Conservation (phyloP, 2,797 vertebrate species). For the Otolemur crassicaudatus region DNA sequence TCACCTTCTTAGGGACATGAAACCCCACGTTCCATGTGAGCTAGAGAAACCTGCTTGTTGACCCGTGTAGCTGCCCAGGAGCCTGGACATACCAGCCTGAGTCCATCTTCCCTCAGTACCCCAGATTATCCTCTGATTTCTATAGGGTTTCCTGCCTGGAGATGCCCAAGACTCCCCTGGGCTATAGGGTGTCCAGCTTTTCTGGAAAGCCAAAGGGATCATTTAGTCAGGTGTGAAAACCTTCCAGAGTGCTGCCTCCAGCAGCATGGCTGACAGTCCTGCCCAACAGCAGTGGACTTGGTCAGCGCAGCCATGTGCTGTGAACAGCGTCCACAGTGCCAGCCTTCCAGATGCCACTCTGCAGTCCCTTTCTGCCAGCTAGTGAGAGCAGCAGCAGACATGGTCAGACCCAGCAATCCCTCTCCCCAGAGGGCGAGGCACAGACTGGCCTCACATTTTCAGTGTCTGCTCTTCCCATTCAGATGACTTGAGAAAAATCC, state of each 20-base stretch:
- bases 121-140: rapidly evolving
- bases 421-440: neutral
- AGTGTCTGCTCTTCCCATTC: neutral
- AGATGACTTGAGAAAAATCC: rapidly evolving
- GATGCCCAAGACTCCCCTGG: rapidly evolving
- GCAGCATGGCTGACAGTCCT: rapidly evolving
- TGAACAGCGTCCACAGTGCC: rapidly evolving
- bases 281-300: rapidly evolving
- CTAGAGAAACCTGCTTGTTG: neutral
- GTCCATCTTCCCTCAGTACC: rapidly evolving
- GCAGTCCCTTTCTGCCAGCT: rapidly evolving
- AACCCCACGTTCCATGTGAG: neutral
- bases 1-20: neutral
- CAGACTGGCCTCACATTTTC: neutral
- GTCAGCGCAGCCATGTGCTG: rapidly evolving
- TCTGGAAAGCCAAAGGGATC: neutral
- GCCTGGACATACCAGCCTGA: rapidly evolving
- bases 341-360: neutral
- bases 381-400: too few relatives aligned
- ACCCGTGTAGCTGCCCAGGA: neutral
- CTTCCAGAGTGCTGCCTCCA: rapidly evolving
- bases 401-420: too few relatives aligned
- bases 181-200: neutral
- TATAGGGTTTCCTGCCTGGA: neutral
- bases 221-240: rapidly evolving